A percentile compares a stretch with the other conserved stretches of the same genome.
Evolutionary conservation across 2,113 vertebrate species (phyloP).

Genomic region (Triplophysa rosa): DNA sequence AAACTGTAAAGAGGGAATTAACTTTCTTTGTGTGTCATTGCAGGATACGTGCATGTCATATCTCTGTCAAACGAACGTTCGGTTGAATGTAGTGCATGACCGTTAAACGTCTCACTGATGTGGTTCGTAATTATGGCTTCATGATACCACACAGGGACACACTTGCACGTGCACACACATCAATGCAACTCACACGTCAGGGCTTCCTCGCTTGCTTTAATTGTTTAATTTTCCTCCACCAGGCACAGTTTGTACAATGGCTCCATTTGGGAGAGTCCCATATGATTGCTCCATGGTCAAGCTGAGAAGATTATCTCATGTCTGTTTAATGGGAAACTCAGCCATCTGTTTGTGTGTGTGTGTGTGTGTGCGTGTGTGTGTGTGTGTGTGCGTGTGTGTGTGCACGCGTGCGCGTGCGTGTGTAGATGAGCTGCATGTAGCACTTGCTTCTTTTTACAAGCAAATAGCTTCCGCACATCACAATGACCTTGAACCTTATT

Average conservation of each 20-base stretch:
- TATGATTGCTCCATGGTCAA: slow-evolving; percentile 58
- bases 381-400: neutral
- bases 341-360: slow-evolving; percentile 56
- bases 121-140: slow-evolving; percentile 16
- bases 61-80: neutral
- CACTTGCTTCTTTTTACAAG: slow-evolving; percentile 45
- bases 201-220: slow-evolving; percentile 47
- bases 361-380: slow-evolving; percentile 9
- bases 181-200: slow-evolving; percentile 19
- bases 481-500: slow-evolving; percentile 47
- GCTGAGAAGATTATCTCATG: slow-evolving; percentile 57
- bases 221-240: slow-evolving; percentile 51
- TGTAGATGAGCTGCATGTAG: slow-evolving; percentile 38
- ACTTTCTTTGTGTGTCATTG: no score
- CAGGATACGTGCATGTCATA: neutral
- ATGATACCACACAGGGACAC: slow-evolving; percentile 19
- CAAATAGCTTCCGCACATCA: slow-evolving; percentile 45
- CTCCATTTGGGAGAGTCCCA: slow-evolving; percentile 53
- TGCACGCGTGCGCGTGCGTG: neutral
- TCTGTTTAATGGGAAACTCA: slow-evolving; percentile 55
- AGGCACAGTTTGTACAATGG: slow-evolving; percentile 54
- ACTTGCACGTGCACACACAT: slow-evolving; percentile 15
- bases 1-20: neutral
- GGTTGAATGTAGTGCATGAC: slow-evolving; percentile 12
- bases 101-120: neutral